Conservation (phyloP, 2,113 vertebrate species). For the Petrocephalus microphthalmus region DNA sequence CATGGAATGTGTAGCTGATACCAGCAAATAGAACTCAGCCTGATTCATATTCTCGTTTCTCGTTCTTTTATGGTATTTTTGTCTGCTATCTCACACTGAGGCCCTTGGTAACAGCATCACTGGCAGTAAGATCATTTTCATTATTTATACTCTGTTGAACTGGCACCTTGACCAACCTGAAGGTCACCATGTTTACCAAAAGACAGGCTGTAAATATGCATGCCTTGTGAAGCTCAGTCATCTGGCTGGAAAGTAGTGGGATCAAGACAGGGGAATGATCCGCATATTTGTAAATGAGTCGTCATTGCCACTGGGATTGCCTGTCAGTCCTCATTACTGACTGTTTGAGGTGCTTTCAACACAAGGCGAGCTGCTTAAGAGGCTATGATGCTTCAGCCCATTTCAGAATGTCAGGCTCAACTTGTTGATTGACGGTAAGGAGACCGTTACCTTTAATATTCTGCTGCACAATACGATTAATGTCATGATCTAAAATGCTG, state of each 20-base stretch:
- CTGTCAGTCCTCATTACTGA: not conserved
- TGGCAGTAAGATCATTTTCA: not conserved
- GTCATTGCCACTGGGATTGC: not conserved
- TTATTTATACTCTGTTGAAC: not conserved
- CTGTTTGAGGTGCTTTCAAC: not conserved
- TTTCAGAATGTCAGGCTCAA: not conserved
- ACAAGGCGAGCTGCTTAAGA: not conserved
- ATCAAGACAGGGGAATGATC: not conserved
- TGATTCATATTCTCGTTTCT: not conserved
- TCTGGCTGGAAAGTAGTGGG: not conserved
- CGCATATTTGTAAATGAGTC: not conserved
- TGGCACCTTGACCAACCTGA: not conserved
- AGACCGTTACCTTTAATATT: not conserved
- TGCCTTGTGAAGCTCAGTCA: not conserved
- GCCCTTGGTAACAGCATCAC: not conserved
- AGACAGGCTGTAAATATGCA: not conserved
- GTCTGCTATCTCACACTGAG: not conserved
- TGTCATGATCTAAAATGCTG: not conserved
- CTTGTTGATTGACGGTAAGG: not conserved
- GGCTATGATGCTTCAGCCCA: not conserved
- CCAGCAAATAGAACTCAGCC: not conserved
- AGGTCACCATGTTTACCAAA: not conserved
- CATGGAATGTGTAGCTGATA: not conserved
- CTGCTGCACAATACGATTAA: not conserved
- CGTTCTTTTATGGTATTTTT: not conserved